Conservation (phyloP, 2,113 vertebrate species). For the Oryzias melastigma region DNA sequence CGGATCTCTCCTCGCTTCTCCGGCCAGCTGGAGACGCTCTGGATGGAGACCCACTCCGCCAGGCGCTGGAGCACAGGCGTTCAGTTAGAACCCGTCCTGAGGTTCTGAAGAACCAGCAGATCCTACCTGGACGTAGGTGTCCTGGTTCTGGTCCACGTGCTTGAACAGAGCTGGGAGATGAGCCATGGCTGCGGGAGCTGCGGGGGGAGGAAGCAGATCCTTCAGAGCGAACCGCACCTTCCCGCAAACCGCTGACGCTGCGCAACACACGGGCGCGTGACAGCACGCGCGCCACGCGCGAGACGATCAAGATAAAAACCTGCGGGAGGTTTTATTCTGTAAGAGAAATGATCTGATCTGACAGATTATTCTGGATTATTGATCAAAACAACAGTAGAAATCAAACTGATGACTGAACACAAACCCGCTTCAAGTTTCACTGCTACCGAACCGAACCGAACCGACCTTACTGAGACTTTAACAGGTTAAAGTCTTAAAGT, state of each 20-base stretch:
- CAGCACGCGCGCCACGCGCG: too few relatives aligned
- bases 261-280: too few relatives aligned
- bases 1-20: slow-evolving; percentile 90
- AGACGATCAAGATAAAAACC: too few relatives aligned
- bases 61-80: slow-evolving; percentile 78
- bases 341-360: too few relatives aligned
- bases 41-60: slow-evolving; percentile 89
- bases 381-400: too few relatives aligned
- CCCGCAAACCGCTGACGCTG: slow-evolving; percentile 40
- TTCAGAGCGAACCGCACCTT: slow-evolving; percentile 34
- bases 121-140: slow-evolving; percentile 87
- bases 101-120: not conserved
- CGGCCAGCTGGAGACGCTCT: slow-evolving; percentile 93
- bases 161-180: slow-evolving; percentile 83
- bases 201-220: slow-evolving; percentile 25
- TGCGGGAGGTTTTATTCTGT: too few relatives aligned
- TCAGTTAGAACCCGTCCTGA: not conserved
- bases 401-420: too few relatives aligned
- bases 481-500: too few relatives aligned
- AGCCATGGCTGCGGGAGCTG: slow-evolving; percentile 78
- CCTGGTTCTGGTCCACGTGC: slow-evolving; percentile 90
- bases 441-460: too few relatives aligned
- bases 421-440: too few relatives aligned
- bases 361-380: too few relatives aligned
- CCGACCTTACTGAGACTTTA: too few relatives aligned